Evolutionary conservation across 2,113 vertebrate genomes (phyloP), one percentile per base, ranked within the genome.

Genomic region (Plestiodon gilberti): DNA sequence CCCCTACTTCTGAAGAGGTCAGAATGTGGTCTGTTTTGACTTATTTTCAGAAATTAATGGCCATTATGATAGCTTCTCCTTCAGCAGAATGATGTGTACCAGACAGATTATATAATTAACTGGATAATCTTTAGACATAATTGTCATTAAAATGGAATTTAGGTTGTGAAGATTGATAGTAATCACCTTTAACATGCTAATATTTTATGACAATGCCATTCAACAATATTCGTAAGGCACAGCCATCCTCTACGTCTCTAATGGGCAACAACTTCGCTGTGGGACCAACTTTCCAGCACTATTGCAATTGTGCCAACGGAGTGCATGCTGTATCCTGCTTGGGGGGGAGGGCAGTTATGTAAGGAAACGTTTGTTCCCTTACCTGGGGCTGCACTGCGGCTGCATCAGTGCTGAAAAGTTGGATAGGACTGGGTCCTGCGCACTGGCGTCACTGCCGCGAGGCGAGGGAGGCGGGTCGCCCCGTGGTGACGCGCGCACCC

Each of bases 1-100:
- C 85, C 92, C 74, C 90, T 92, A 88, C 87, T 86, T 90, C 83
- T 84, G 76, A 79, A 93, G 89, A 62, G 61, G 76, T 30, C 61
- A 35, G 79, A 91, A 78, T 0, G 0, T 64, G 48, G 73, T 91
- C 90, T 90, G 88, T 88, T 89, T 76, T 83, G 48, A 85, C 89
- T 89, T 76, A 65, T 81, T 1, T 83, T 87, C 75, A 20, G 82
- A 30, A 40, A 80, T 79, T 62, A 80, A 80, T 40, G 38, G 10
- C 6, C 35, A 40, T 33, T 70, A 75, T 11, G 61, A 61, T 43
- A 86, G 87, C 85, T 89, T 17, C 73, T 84, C n/a, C 69, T 74
- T 65, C 22, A 22, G 38, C 18, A 70, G 55, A 90, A 22, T 0
- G 69, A 52, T 71, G 88, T 43, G 13, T 86, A 89, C 40, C 15